Percentiles rank a stretch among this genome's conserved stretches.
Evolutionary conservation across 92 coral and sea anemone species (phyloP).

Genomic region (Porites rus): DNA sequence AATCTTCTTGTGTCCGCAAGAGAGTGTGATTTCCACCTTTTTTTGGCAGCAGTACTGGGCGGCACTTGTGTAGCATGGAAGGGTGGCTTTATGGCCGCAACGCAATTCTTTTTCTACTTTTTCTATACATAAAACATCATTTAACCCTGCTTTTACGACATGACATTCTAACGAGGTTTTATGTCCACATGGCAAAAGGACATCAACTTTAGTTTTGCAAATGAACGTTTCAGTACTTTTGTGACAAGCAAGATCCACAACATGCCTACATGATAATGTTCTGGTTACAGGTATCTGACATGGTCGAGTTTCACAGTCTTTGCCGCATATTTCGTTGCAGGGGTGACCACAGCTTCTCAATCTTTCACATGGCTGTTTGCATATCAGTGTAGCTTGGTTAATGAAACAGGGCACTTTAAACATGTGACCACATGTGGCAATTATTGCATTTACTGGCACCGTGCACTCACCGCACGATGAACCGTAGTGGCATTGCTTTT

Average conservation of each 20-base stretch:
- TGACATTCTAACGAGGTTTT: constrained; percentile 18
- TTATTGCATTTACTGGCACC: constrained; percentile 17
- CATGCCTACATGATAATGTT: constrained; percentile 65
- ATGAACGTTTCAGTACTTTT: constrained; percentile 3
- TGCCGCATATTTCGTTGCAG: constrained; percentile 33
- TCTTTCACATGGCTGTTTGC: constrained; percentile 57
- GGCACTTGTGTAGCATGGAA: constrained; percentile 26
- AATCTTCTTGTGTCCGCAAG: constrained; percentile 31
- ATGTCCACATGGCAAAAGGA: constrained; percentile 30
- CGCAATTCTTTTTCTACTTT: constrained; percentile 1
- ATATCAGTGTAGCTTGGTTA: constrained; percentile 15
- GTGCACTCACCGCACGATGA: constrained; percentile 51
- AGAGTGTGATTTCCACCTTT: not conserved
- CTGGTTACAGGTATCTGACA: constrained; percentile 40
- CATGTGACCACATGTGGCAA: constrained; percentile 71
- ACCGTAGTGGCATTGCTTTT: constrained; percentile 59
- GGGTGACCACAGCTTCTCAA: constrained; percentile 52
- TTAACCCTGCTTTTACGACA: not conserved
- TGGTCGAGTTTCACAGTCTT: constrained; percentile 21
- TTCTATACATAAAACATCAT: not conserved
- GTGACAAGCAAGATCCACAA: constrained; percentile 20
- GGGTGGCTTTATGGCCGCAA: constrained; percentile 53
- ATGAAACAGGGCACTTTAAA: constrained; percentile 39
- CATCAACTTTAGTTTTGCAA: constrained; percentile 6
- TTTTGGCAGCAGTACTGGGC: not conserved